These are phyloP conservation scores for Dryomyza anilis DNA, from an alignment of 2,888 invertebrate species.

Conservation along the genomic window DNA sequence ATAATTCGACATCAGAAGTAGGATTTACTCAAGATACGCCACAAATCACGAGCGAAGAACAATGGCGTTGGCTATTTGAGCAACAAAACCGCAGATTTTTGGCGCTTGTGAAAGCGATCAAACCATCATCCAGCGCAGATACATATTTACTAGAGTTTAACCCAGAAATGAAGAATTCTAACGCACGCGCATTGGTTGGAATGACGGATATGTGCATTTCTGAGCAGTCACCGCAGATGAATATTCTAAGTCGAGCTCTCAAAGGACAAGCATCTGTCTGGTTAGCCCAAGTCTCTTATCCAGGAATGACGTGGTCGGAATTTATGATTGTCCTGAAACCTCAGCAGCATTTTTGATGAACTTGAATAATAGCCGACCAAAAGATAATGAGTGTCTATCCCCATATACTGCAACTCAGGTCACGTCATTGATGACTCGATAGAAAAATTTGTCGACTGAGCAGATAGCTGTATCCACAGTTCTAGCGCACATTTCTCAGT, in stretches of 20 bases:
- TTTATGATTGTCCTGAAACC: conserved; percentile 17
- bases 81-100: no score
- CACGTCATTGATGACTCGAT: neutral
- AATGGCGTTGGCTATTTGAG: no score
- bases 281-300: neutral
- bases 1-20: no score
- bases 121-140: neutral
- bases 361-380: conserved; percentile 1
- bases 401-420: neutral
- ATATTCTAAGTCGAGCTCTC: neutral
- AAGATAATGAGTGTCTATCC: neutral
- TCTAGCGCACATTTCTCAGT: neutral
- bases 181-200: neutral
- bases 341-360: conserved; percentile 12
- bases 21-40: no score
- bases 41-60: no score
- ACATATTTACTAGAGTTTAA: neutral
- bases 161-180: neutral
- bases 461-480: neutral
- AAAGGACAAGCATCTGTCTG: neutral
- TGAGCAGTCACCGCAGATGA: neutral
- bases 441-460: neutral
- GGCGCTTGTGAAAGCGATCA: no score
- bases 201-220: neutral
- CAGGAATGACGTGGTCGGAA: neutral